These are phyloP conservation scores for Folsomia manolachei DNA, from an alignment of 2,888 invertebrate genomes.

Conservation along the genomic window DNA sequence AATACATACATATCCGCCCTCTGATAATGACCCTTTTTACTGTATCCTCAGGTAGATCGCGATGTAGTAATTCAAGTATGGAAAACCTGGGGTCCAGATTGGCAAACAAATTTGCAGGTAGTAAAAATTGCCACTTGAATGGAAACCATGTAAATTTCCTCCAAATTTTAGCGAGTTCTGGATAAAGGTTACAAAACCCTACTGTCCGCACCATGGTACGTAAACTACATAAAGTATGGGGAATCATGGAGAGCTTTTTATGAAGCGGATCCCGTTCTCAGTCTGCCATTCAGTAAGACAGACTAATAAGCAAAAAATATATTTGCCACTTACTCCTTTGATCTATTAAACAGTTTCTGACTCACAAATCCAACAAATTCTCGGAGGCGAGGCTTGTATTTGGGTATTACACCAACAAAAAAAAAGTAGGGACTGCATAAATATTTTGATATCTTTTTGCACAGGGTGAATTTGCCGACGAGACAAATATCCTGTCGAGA, in stretches of 20 bases:
- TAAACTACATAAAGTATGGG: conserved; percentile 70
- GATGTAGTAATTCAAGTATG: conserved; percentile 80
- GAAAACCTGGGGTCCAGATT: conserved; percentile 57
- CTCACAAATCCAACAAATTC: conserved; percentile 61
- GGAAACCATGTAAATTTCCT: not conserved
- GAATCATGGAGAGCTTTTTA: conserved; percentile 72
- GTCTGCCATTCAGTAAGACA: conserved; percentile 29
- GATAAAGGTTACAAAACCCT: conserved; percentile 63
- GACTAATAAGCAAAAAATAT: too few species aligned
- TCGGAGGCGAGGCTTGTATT: conserved; percentile 91
- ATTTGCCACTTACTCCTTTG: too few species aligned
- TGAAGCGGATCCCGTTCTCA: conserved; percentile 63
- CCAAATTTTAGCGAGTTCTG: conserved; percentile 22
- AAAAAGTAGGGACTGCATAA: too few species aligned
- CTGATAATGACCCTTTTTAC: too few species aligned
- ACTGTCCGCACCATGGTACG: conserved; percentile 82
- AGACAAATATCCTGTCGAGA: conserved; percentile 60
- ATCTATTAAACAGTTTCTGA: conserved; percentile 50
- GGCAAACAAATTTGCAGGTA: conserved; percentile 30
- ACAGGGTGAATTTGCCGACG: conserved; percentile 72
- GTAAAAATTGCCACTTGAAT: too few species aligned
- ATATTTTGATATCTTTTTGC: too few species aligned
- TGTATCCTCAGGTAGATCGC: conserved; percentile 52
- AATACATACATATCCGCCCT: too few species aligned
- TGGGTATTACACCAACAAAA: too few species aligned